Conservation (phyloP, 2,888 invertebrate species). For the Silvanus unidentatus region DNA sequence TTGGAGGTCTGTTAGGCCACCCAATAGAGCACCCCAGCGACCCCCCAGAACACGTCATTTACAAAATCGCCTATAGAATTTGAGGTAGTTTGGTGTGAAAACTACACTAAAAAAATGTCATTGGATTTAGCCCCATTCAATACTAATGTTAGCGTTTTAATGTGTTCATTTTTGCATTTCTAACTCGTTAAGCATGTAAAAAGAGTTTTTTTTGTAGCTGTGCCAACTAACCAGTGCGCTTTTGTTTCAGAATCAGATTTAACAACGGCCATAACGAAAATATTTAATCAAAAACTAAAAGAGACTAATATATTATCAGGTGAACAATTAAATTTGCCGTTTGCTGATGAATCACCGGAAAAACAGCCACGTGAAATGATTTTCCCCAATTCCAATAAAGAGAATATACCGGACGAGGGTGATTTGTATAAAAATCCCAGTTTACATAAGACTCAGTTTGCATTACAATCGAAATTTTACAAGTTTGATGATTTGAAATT, state of each 20-base stretch:
- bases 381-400: constrained; percentile 30
- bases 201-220: too few relatives aligned
- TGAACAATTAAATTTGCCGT: constrained; percentile 50
- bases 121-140: too few relatives aligned
- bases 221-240: too few relatives aligned
- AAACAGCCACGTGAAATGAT: constrained; percentile 29
- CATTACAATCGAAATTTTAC: constrained; percentile 20
- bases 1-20: constrained; percentile 57
- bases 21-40: constrained; percentile 51
- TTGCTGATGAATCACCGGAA: constrained; percentile 64
- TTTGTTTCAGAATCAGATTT: constrained; percentile 71
- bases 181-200: too few relatives aligned
- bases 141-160: too few relatives aligned
- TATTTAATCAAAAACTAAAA: constrained; percentile 69
- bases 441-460: constrained; percentile 46
- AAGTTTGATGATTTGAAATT: constrained; percentile 24
- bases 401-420: constrained; percentile 39
- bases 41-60: constrained; percentile 53
- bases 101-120: too few relatives aligned
- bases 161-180: too few relatives aligned
- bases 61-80: constrained; percentile 40
- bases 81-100: constrained; percentile 28
- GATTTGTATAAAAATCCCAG: constrained; percentile 50
- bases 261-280: constrained; percentile 74
- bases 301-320: constrained; percentile 60